These are phyloP conservation scores for Amazonetta brasiliensis DNA, from an alignment of 2,797 vertebrate species.

Conservation along the genomic window DNA sequence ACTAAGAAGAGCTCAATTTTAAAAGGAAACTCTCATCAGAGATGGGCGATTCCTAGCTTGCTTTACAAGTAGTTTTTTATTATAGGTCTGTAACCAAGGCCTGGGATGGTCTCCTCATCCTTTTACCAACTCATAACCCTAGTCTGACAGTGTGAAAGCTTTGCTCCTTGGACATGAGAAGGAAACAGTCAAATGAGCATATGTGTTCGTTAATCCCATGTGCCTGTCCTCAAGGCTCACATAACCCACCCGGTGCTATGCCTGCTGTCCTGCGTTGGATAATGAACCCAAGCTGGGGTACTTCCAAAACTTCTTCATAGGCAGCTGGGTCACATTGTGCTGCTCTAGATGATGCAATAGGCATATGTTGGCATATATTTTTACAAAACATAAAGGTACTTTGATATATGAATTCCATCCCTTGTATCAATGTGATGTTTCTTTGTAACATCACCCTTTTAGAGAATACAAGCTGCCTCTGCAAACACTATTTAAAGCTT, in stretches of 20 bases:
- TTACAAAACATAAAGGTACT: not conserved
- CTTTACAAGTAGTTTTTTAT: not conserved
- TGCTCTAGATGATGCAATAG: not conserved
- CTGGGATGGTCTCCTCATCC: not conserved
- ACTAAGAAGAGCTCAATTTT: not conserved
- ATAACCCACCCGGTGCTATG: not conserved
- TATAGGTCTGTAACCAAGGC: fast-evolving
- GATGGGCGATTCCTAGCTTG: not conserved
- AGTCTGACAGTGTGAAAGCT: not conserved
- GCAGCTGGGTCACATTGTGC: not conserved
- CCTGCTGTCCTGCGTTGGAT: fast-evolving
- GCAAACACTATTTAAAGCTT: not conserved
- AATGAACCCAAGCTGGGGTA: not conserved
- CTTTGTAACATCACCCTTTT: fast-evolving
- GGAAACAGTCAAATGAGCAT: not conserved
- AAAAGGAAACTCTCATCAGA: not conserved
- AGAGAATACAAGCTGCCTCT: not conserved
- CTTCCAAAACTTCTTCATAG: not conserved
- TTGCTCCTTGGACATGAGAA: not conserved
- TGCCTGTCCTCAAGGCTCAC: not conserved
- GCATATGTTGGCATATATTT: not conserved
- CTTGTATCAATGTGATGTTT: not conserved
- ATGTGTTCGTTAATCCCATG: not conserved
- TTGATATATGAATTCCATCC: not conserved
- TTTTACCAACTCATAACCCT: not conserved